These are phyloP conservation scores for Galago senegalensis DNA, from an alignment of 2,797 vertebrate species.

Conservation along the genomic window DNA sequence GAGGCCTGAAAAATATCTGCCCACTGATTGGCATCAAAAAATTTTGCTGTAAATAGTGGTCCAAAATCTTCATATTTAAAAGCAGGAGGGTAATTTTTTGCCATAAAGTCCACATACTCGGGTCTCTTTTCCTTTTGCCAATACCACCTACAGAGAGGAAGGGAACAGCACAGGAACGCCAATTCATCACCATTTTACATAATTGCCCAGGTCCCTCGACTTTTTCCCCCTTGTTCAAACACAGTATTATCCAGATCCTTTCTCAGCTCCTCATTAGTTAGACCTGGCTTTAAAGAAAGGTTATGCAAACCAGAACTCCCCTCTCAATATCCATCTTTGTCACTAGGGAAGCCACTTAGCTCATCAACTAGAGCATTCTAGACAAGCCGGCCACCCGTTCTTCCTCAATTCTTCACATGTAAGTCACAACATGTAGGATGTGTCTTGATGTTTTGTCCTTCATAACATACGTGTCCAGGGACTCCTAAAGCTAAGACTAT, in stretches of 20 bases:
- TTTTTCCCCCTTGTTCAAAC: neutral
- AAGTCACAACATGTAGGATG: neutral
- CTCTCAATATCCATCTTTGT: neutral
- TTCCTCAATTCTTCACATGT: constrained; percentile 2
- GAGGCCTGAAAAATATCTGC: constrained; percentile 94
- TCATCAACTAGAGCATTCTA: constrained; percentile 15
- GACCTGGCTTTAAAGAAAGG: constrained; percentile 22
- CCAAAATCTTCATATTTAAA: constrained; percentile 97
- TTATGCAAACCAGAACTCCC: neutral
- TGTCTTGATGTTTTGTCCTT: neutral
- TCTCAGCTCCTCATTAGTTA: neutral
- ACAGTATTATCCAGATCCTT: neutral
- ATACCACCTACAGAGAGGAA: constrained; percentile 92
- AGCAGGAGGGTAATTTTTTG: constrained; percentile 93
- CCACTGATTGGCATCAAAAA: constrained; percentile 95
- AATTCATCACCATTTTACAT: neutral
- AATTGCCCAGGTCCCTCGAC: neutral
- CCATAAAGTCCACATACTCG: constrained; percentile 95
- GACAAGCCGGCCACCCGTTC: neutral
- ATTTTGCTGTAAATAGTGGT: constrained; percentile 94
- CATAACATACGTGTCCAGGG: neutral
- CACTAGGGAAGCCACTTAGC: neutral
- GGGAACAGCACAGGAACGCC: neutral
- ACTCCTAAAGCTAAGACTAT: neutral
- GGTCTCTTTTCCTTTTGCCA: constrained; percentile 92